phyloP scores from a whole-genome alignment of 1,140 invertebrate genomes.

The Bombyx mandarina region DNA sequence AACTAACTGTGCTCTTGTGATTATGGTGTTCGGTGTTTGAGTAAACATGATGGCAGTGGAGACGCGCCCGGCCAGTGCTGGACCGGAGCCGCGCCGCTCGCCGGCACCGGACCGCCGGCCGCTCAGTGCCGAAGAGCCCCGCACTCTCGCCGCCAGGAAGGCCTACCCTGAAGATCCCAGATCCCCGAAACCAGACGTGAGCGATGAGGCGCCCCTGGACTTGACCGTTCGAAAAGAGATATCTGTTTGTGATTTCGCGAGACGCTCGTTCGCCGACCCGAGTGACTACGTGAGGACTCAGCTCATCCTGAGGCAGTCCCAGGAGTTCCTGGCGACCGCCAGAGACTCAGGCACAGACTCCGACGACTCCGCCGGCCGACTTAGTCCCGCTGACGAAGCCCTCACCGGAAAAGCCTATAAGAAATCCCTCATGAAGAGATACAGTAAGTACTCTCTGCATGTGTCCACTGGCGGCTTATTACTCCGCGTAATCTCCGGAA shows the following conservation, averaged over 20 bases:
- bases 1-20: slow-evolving; percentile 44
- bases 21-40: slow-evolving; percentile 51
- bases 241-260: slow-evolving; percentile 61
- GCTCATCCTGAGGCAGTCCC: slow-evolving; percentile 62
- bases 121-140: slow-evolving; percentile 47
- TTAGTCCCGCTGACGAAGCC: slow-evolving; percentile 70
- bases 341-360: slow-evolving; percentile 81
- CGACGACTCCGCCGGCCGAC: slow-evolving; percentile 79
- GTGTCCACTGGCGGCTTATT: neutral
- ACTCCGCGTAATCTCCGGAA: too few relatives aligned
- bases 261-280: slow-evolving; percentile 55
- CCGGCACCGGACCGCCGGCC: slow-evolving; percentile 38
- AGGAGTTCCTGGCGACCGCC: slow-evolving; percentile 73
- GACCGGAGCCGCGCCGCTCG: slow-evolving; percentile 34
- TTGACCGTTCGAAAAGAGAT: slow-evolving; percentile 71
- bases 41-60: slow-evolving; percentile 61
- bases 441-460: slow-evolving; percentile 79
- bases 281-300: slow-evolving; percentile 59
- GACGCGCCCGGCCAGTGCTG: slow-evolving; percentile 50
- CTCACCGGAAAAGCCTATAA: slow-evolving; percentile 85
- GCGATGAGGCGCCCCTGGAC: slow-evolving; percentile 73
- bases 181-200: slow-evolving; percentile 26
- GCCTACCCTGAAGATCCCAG: slow-evolving; percentile 65
- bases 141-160: slow-evolving; percentile 63
- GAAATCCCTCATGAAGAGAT: slow-evolving; percentile 90